Percentiles rank a stretch among this genome's conserved stretches.
Evolutionary conservation across 2,888 invertebrate genomes (phyloP).

Genomic region (Leucozona laternaria): DNA sequence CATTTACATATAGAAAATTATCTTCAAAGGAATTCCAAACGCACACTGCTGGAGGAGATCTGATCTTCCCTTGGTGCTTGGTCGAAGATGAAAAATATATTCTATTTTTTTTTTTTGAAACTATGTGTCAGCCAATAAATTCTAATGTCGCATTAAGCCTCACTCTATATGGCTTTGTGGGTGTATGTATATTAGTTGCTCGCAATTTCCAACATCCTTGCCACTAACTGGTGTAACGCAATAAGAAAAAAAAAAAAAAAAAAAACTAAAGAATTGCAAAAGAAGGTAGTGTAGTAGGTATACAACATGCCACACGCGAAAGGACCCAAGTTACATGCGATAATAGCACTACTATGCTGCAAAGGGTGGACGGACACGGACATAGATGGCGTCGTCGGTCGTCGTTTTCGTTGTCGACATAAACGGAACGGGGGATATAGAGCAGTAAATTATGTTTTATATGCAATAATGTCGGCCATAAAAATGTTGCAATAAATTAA

Average conservation of each 20-base stretch:
- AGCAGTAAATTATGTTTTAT: slow-evolving; percentile 84
- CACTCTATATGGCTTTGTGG: slow-evolving; percentile 35
- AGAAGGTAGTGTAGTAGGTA: slow-evolving; percentile 29
- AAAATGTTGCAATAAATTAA: slow-evolving; percentile 84
- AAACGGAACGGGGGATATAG: slow-evolving; percentile 76
- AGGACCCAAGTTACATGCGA: slow-evolving; percentile 57
- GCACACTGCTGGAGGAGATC: not conserved
- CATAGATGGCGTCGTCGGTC: slow-evolving; percentile 46
- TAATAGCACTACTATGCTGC: slow-evolving; percentile 60
- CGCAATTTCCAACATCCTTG: slow-evolving; percentile 62
- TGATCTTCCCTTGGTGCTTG: not conserved
- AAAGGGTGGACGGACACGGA: slow-evolving; percentile 54
- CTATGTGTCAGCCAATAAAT: slow-evolving; percentile 71
- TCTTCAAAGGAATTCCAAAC: slow-evolving; percentile 21
- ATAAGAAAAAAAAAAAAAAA: slow-evolving; percentile 25
- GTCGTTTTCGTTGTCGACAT: slow-evolving; percentile 6
- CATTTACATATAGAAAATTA: slow-evolving; percentile 14
- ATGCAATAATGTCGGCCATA: slow-evolving; percentile 84
- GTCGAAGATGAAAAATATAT: not conserved
- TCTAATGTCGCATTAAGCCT: slow-evolving; percentile 70
- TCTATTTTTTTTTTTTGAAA: slow-evolving; percentile 15
- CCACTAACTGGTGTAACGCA: slow-evolving; percentile 44
- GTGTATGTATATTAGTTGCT: slow-evolving; percentile 23
- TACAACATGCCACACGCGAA: slow-evolving; percentile 48
- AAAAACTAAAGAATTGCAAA: slow-evolving; percentile 28